These are phyloP conservation scores for Mus minutoides DNA, from an alignment of 2,797 vertebrate species.

Conservation along the genomic window DNA sequence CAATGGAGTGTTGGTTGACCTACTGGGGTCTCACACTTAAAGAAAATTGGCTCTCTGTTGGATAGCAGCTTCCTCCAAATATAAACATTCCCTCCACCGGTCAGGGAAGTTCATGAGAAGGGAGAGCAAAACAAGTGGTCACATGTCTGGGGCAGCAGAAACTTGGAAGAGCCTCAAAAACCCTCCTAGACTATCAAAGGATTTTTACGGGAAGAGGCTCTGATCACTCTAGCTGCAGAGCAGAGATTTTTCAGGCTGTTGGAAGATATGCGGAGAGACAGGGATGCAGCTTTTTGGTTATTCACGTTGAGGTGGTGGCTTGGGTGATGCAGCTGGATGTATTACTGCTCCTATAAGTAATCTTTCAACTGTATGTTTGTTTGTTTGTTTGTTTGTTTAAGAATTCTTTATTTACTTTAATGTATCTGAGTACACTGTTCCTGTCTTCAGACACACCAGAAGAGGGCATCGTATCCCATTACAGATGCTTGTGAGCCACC, in stretches of 20 bases:
- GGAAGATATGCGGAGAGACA: too few species aligned
- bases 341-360: neutral
- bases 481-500: too few species aligned
- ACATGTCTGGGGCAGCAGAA: neutral
- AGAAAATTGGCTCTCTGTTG: neutral
- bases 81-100: neutral
- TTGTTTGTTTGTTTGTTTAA: neutral
- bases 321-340: neutral
- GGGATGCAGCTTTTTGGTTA: neutral
- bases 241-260: neutral
- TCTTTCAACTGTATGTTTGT: neutral
- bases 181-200: neutral
- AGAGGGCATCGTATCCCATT: neutral
- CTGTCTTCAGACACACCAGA: neutral
- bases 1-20: neutral
- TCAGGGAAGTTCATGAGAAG: neutral
- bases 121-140: neutral
- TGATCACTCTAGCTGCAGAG: too few species aligned
- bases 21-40: neutral
- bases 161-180: neutral
- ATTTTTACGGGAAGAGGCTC: neutral
- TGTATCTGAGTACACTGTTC: neutral
- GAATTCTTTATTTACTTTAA: neutral
- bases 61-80: neutral
- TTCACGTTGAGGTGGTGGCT: neutral